Conservation (phyloP, 2,797 vertebrate species). For the Pangasius krempfi region DNA sequence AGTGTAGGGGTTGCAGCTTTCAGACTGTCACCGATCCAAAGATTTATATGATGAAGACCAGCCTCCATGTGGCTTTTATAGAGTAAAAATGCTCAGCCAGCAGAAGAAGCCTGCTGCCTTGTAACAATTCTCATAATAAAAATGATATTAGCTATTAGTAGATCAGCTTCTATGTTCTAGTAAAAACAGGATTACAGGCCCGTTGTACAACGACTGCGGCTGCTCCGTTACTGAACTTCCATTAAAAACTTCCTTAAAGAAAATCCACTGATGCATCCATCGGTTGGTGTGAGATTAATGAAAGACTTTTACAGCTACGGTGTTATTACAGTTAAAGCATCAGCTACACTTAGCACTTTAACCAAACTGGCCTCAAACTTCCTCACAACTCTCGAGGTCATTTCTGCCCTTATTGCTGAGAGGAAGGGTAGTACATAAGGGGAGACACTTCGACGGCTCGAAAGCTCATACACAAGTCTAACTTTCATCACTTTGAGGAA, state of each 20-base stretch:
- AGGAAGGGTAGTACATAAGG: not conserved
- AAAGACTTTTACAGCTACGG: not conserved
- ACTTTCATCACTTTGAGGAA: slow-evolving; percentile 35
- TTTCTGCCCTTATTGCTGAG: not conserved
- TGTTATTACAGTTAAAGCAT: not conserved
- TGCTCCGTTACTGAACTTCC: not conserved
- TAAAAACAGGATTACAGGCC: not conserved
- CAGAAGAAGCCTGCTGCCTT: slow-evolving; percentile 2
- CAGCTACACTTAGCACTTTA: not conserved
- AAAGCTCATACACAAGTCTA: slow-evolving; percentile 14
- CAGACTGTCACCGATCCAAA: not conserved
- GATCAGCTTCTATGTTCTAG: not conserved
- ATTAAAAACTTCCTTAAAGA: not conserved
- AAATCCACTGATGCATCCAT: not conserved
- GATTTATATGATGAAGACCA: slow-evolving; percentile 14
- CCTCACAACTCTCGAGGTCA: not conserved
- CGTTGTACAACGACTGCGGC: not conserved
- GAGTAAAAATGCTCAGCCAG: slow-evolving; percentile 42
- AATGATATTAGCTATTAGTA: not conserved
- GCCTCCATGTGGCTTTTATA: slow-evolving; percentile 34
- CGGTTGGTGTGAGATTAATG: not conserved
- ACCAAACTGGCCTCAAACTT: slow-evolving; percentile 2
- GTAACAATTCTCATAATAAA: not conserved
- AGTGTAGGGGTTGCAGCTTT: slow-evolving; percentile 4
- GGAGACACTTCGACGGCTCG: not conserved